Base-by-base conservation (phyloP, 2,888 invertebrate species). In the Erpobdella octoculata region DNA sequence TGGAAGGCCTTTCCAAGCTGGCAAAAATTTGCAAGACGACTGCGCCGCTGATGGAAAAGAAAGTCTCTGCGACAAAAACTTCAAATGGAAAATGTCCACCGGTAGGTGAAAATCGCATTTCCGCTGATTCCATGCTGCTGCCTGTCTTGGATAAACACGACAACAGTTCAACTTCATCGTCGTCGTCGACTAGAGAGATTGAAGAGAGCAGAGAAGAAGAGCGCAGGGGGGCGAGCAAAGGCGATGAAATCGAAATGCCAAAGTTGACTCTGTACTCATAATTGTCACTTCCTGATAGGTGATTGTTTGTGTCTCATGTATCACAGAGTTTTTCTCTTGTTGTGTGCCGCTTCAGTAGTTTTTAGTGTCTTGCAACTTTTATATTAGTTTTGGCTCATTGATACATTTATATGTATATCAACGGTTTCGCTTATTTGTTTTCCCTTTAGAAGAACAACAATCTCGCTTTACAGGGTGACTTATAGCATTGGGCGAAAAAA, bases 11-110 rank as follows among this genome's bases (percentile, higher is more conserved):
- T 8, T 53, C 53, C 9, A 53, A 53, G 28, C 21, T 53, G 53
- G 53, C 53, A 28, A 53, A 53, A 28, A 53, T 53, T n/a, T 53
- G 53, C 53, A 53, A 53, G 21, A 53, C 21, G 21, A 53, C 53
- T 1, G 21, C 53, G 5, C 21, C 21, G 6, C 21, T 8, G 21
- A 53, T 53, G 53, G 53, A 53, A 6, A 53, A 9, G 18, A 53
- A 53, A 28, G n/a, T 1, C 21, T 8, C 18, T 46, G 18, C 18
- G 2, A n/a, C n/a, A 6, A 21, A 6, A 8, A 21, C 21, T 25
- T 8, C 21, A 8, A 53, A 53, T 25, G 15, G 21, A 21, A 53
- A 53, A n/a, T 8, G 21, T 21, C 21, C 21, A 53, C 18, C 53
- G 1, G 53, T 28, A 41, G 21, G 3, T 9, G 53, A 53, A 18